Percentiles rank a stretch among this genome's conserved stretches.
Conservation (phyloP, 2,113 vertebrate genomes). For the Petroica traversi region DNA sequence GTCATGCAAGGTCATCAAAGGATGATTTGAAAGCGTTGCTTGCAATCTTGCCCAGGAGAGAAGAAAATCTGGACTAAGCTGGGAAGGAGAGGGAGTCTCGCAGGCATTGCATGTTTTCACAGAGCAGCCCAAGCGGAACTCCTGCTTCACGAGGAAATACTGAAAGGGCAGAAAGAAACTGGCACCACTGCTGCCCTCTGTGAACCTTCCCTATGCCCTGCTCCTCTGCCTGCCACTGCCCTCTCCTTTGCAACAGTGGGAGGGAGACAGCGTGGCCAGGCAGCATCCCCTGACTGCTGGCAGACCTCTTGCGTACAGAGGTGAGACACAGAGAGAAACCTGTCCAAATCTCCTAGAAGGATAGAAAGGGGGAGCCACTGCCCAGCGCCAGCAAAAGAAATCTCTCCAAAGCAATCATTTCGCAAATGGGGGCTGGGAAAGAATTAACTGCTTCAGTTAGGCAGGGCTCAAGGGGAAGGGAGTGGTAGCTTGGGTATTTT, state of each 20-base stretch:
- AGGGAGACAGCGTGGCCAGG: not conserved
- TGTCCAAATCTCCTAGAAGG: not conserved
- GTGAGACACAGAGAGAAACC: not conserved
- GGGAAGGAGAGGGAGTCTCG: not conserved
- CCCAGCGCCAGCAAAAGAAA: not conserved
- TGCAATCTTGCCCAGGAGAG: not conserved
- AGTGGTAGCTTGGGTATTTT: constrained; percentile 31
- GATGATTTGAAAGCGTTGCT: not conserved
- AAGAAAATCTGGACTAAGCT: not conserved
- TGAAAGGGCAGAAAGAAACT: not conserved
- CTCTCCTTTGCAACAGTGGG: not conserved
- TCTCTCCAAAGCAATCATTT: not conserved
- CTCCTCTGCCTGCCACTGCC: not conserved
- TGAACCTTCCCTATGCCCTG: not conserved
- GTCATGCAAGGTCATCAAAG: not conserved
- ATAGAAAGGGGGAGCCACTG: not conserved
- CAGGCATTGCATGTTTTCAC: not conserved
- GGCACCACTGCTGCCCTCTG: not conserved
- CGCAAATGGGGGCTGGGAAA: not conserved
- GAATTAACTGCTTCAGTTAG: not conserved
- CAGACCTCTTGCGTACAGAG: not conserved
- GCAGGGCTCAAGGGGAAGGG: constrained; percentile 31
- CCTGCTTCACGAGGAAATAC: not conserved
- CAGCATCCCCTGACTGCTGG: not conserved
- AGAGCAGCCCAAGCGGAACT: not conserved